Conservation (phyloP, 2,888 invertebrate genomes). For the Abrostola tripartita region DNA sequence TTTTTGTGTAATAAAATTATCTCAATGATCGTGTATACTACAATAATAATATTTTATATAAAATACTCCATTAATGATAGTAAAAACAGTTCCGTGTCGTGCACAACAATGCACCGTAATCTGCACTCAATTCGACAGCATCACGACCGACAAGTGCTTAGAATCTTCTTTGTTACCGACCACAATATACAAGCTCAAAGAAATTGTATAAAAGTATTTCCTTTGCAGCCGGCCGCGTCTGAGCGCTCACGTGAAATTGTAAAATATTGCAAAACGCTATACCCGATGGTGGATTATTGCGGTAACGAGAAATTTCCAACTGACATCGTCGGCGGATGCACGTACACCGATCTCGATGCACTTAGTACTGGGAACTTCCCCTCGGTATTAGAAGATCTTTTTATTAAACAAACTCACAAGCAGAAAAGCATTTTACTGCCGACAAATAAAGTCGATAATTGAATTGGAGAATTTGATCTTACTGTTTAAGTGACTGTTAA, state of each 20-base stretch:
- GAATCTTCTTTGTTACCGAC: conserved; percentile 47
- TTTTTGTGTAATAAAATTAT: too few species aligned
- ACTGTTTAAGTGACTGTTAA: conserved; percentile 45
- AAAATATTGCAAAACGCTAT: conserved; percentile 75
- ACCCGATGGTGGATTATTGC: conserved; percentile 82
- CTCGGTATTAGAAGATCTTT: conserved; percentile 55
- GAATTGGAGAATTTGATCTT: conserved; percentile 36
- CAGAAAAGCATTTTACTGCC: conserved; percentile 48
- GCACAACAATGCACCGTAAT: conserved; percentile 19
- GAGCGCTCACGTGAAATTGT: conserved; percentile 69
- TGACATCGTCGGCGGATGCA: conserved; percentile 83
- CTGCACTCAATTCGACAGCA: conserved; percentile 26
- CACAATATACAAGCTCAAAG: conserved; percentile 52
- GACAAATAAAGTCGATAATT: conserved; percentile 53
- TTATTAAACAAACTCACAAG: conserved; percentile 32
- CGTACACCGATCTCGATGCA: conserved; percentile 85
- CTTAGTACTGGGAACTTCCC: conserved; percentile 73
- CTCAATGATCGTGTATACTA: too few species aligned
- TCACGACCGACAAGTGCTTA: conserved; percentile 41
- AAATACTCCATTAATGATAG: too few species aligned
- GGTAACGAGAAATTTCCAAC: conserved; percentile 86
- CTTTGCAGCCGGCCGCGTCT: conserved; percentile 47
- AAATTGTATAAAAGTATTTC: conserved; percentile 58
- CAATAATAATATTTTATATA: too few species aligned
- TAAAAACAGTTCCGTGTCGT: conserved; percentile 7